Percentiles rank a stretch among this genome's conserved stretches.
Evolutionary conservation across 1,140 invertebrate genomes (phyloP).

Genomic region (Proales similis): DNA sequence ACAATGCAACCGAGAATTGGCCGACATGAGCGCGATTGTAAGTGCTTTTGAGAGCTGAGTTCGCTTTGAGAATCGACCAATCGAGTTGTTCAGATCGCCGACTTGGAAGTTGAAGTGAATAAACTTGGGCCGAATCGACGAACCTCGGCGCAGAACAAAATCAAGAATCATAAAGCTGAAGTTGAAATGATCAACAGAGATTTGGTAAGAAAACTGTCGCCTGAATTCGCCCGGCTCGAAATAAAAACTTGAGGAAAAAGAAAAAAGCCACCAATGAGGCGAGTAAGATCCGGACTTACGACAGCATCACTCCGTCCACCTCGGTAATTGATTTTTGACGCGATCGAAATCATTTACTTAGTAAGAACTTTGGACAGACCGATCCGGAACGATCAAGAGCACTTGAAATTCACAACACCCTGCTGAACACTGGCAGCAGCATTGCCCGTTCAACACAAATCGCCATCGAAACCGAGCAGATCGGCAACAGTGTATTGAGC

Average conservation of each 20-base stretch:
- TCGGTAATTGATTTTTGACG: no score
- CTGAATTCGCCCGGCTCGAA: no score
- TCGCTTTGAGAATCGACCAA: not conserved
- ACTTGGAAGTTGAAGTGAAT: slow-evolving; percentile 13
- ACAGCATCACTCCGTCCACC: no score
- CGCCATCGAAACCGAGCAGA: slow-evolving; percentile 29
- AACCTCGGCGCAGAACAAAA: slow-evolving; percentile 17
- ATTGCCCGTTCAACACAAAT: slow-evolving; percentile 33
- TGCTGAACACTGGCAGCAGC: slow-evolving; percentile 4
- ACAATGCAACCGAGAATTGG: not conserved
- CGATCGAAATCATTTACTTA: no score
- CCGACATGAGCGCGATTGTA: slow-evolving; percentile 9
- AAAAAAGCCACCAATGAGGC: no score
- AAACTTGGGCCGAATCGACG: slow-evolving; percentile 23
- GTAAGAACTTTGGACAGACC: not conserved
- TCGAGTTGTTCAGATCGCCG: slow-evolving; percentile 4
- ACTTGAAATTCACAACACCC: slow-evolving; percentile 18
- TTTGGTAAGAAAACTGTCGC: not conserved
- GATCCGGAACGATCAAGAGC: slow-evolving; percentile 6
- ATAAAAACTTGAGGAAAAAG: no score
- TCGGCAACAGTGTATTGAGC: slow-evolving; percentile 23
- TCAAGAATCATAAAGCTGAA: slow-evolving; percentile 25
- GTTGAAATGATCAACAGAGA: slow-evolving; percentile 32
- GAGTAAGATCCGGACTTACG: no score
- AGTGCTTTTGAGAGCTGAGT: not conserved